Base-by-base conservation (phyloP, 2,113 vertebrate genomes). In the Hiodon tergisus region DNA sequence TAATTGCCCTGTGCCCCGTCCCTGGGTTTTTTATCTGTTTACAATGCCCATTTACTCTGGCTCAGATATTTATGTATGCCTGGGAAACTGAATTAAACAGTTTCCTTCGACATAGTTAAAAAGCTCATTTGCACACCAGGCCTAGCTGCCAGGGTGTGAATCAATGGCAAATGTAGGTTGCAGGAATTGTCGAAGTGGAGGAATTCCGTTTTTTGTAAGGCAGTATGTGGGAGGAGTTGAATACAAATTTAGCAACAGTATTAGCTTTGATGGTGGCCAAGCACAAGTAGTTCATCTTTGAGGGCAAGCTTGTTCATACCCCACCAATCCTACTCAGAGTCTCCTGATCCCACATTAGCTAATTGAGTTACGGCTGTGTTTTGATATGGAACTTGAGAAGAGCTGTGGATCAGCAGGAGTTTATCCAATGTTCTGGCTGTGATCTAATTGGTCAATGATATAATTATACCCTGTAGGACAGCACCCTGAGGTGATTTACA, bases 61-160 rank as follows among this genome's bases (percentile, higher is more conserved):
- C 63, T 90, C 69, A 83, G 72, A 86, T 90, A 91, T 92, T 89
- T 82, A 92, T 91, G 69, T 82, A 91, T 90, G 81, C 86, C 77
- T 76, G 69, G 61, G 48, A 90, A 91, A 92, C 75, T 70, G 61
- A 80, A 92, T 93, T 89, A 91, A 71, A 14, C 16, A 71, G 65
- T 84, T 65, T 57, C 63, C 16, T 66, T 46, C 57, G 86, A 90
- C 84, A 63, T 3, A 83, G 84, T 86, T 91, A 91, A 92, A 86
- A 80, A 91, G 72, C 88, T 87, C 10, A 85, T 91, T 89, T 91
- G 79, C 85, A 85, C 80, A 78, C 47, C 2, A 79, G 79, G 74
- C 80, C 68, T 83, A 77, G 79, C 78, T 81, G 78, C 61, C 83
- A 83, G 82, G 87, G 73, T 78, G 16, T 17, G 72, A 85, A 84